These are phyloP conservation scores for Monodelphis domestica DNA, from an alignment of 2,797 vertebrate species.

Conservation along the genomic window DNA sequence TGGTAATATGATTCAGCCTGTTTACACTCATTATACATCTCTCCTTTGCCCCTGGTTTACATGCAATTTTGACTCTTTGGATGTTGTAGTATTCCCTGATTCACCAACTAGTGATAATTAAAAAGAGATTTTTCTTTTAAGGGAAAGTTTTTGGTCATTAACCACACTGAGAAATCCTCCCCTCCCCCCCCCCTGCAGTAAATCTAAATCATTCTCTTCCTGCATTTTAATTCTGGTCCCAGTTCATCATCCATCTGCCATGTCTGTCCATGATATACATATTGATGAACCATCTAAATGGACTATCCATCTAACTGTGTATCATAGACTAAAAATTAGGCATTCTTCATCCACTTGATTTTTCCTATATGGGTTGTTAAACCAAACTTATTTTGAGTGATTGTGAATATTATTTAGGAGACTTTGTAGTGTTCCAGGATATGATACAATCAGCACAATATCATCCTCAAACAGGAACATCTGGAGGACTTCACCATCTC, in stretches of 20 bases:
- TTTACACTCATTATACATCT: background rate
- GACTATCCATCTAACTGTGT: background rate
- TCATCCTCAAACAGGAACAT: slow-evolving; percentile 8
- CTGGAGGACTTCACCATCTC: slow-evolving; percentile 7
- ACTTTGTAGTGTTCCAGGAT: slow-evolving; percentile 3
- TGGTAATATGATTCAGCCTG: background rate
- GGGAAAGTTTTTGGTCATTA: background rate
- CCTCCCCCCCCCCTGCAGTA: no score
- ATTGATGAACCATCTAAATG: background rate
- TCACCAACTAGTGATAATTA: background rate
- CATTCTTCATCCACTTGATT: slow-evolving; percentile 9
- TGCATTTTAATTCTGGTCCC: background rate
- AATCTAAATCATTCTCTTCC: background rate
- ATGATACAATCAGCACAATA: slow-evolving; percentile 9
- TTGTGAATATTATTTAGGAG: background rate
- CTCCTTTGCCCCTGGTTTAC: background rate
- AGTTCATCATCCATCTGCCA: background rate
- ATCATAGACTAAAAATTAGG: slow-evolving; percentile 4
- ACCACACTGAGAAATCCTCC: background rate
- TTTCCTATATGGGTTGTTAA: background rate
- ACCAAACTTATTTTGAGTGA: background rate
- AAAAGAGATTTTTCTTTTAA: background rate
- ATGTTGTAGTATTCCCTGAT: background rate
- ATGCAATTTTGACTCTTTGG: background rate
- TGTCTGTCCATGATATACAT: background rate